Base-by-base conservation (phyloP, 2,888 invertebrate species). In the Plagiodera versicolora region DNA sequence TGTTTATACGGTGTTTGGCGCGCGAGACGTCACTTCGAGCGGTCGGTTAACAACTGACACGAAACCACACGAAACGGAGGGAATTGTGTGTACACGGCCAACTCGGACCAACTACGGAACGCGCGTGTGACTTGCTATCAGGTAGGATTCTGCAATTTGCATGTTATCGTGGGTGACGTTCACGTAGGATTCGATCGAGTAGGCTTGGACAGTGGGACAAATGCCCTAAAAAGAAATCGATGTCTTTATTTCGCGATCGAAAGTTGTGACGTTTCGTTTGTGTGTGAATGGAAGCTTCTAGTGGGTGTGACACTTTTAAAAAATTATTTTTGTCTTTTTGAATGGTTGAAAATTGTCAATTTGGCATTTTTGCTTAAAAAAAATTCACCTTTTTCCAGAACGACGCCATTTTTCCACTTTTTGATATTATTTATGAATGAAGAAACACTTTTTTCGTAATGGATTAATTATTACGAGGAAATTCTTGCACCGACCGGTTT, bases 21-120 rank as follows among this genome's bases (percentile, higher is more conserved):
- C 70, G 66, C 67, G 65, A 72, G 49, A 64, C 66, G 54, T 64
- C 39, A 4, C 47, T 58, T 44, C 54, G 39, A 63, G 72, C 67
- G 74, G 70, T 64, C 71, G 73, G 70, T 73, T 74, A 74, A 77
- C 77, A 75, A 77, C 77, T 76, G 73, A 74, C 71, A 60, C 61
- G 60, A 68, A 68, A 69, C 67, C 68, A 55, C 66, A 58, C 66
- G 64, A 66, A 69, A 68, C 65, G 67, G 57, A 67, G 67, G 67
- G 69, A 53, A 32, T n/a, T n/a, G n/a, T n/a, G n/a, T n/a, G n/a
- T 6, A 2, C 32, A 32, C 32, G 39, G 39, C 39, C 67, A 63
- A 64, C 66, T 67, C 67, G 73, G 71, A 70, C 73, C 70, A 70
- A 69, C 67, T 74, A 72, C 72, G 73, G 74, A 69, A 69, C 69